Conservation (phyloP, 1,140 invertebrate genomes). For the Battus philenor region DNA sequence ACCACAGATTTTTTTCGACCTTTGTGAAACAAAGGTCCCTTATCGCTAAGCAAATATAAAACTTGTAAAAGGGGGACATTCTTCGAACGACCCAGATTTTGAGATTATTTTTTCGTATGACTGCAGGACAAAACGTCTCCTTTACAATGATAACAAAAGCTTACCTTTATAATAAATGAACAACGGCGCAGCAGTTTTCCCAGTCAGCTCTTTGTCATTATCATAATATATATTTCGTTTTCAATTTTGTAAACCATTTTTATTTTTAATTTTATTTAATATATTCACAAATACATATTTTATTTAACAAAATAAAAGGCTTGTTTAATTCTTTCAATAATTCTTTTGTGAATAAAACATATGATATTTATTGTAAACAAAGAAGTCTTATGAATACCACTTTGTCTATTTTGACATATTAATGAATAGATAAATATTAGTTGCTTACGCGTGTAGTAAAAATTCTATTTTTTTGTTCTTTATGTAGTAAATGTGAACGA, state of each 20-base stretch:
- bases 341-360: not conserved
- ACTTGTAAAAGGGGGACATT: slow-evolving; percentile 7
- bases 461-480: too few species aligned
- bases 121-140: slow-evolving; percentile 13
- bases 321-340: not conserved
- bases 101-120: slow-evolving; percentile 16
- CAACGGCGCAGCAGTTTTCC: slow-evolving; percentile 2
- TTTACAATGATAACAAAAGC: slow-evolving; percentile 12
- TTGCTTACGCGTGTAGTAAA: too few species aligned
- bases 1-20: slow-evolving; percentile 7
- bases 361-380: too few species aligned
- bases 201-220: not conserved
- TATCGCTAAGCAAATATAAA: slow-evolving; percentile 17
- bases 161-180: slow-evolving; percentile 9
- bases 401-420: too few species aligned
- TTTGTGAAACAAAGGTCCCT: slow-evolving; percentile 13
- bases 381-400: too few species aligned
- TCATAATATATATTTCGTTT: not conserved
- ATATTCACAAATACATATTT: too few species aligned
- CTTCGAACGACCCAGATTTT: slow-evolving; percentile 13
- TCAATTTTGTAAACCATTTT: not conserved
- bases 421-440: too few species aligned
- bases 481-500: too few species aligned
- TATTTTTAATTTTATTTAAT: not conserved
- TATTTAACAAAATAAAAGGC: too few species aligned